A percentile compares a stretch with the other conserved stretches of the same genome.
These are phyloP conservation scores for Platyrinchus mystaceus DNA, from an alignment of 2,797 vertebrate species.

Conservation along the genomic window DNA sequence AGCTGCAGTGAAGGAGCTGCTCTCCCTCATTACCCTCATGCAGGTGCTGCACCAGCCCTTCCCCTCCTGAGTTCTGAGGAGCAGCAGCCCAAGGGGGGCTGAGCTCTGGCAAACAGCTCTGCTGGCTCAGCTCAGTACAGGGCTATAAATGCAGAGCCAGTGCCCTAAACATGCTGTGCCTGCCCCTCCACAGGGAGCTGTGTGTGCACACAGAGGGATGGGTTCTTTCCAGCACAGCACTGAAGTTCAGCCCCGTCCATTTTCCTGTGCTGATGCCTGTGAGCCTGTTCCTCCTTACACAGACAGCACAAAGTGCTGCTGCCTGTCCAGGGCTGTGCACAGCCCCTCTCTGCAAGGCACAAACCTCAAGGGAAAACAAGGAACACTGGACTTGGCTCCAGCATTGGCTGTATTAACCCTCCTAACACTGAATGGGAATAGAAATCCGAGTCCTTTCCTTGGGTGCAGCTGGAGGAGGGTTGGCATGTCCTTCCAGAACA, in stretches of 20 bases:
- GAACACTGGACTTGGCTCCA: background rate
- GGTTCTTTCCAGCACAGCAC: background rate
- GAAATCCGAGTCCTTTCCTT: background rate
- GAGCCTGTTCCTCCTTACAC: background rate
- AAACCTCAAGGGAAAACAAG: background rate
- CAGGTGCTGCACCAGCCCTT: background rate
- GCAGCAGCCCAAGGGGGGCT: background rate
- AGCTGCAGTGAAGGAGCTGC: background rate
- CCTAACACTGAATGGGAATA: fast-evolving
- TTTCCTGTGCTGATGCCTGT: background rate
- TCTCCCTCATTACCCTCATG: background rate
- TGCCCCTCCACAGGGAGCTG: background rate
- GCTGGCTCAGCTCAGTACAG: background rate
- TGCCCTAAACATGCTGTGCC: background rate
- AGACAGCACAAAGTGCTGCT: background rate
- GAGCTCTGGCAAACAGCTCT: background rate
- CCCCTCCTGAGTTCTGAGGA: background rate
- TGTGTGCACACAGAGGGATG: background rate
- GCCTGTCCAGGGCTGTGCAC: background rate
- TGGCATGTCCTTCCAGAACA: background rate
- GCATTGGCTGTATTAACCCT: background rate
- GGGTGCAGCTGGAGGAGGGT: background rate
- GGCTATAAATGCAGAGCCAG: background rate
- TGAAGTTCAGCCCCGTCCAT: background rate
- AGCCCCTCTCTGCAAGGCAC: background rate